Evolutionary conservation across 2,888 invertebrate genomes (phyloP).

Genomic region (Drosophila neutralis): DNA sequence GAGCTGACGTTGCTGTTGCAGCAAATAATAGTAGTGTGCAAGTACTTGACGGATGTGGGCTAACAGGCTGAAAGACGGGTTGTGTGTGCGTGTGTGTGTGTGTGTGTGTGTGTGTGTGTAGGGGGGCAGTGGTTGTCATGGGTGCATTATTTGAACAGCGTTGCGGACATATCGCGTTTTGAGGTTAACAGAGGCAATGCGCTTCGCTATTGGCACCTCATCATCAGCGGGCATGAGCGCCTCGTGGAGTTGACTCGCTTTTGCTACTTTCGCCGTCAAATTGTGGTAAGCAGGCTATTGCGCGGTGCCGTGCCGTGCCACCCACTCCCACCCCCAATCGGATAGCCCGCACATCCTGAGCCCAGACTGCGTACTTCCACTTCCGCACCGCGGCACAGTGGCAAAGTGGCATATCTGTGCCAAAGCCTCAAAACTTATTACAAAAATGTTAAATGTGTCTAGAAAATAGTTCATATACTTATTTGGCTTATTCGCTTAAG

Average conservation of each 20-base stretch:
- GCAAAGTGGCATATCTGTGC: not conserved
- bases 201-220: constrained; percentile 41
- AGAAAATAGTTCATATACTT: not conserved
- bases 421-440: not conserved
- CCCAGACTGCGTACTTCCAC: not conserved
- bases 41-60: constrained; percentile 43
- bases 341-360: constrained; percentile 26
- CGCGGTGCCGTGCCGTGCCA: not conserved
- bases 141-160: constrained; percentile 48
- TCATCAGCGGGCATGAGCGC: constrained; percentile 45
- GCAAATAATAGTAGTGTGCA: constrained; percentile 51
- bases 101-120: not conserved
- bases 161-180: constrained; percentile 48
- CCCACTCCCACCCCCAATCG: not conserved
- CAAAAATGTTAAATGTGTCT: not conserved
- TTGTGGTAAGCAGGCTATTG: constrained; percentile 61
- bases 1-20: constrained; percentile 28
- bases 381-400: not conserved
- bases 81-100: not conserved
- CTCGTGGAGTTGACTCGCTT: constrained; percentile 29
- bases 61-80: not conserved
- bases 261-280: constrained; percentile 55
- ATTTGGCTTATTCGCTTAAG: not conserved
- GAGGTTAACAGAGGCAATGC: constrained; percentile 23
- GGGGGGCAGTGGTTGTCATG: constrained; percentile 26